Evolutionary conservation across 1,140 invertebrate species (phyloP).

Genomic region (Bacillus rossius): DNA sequence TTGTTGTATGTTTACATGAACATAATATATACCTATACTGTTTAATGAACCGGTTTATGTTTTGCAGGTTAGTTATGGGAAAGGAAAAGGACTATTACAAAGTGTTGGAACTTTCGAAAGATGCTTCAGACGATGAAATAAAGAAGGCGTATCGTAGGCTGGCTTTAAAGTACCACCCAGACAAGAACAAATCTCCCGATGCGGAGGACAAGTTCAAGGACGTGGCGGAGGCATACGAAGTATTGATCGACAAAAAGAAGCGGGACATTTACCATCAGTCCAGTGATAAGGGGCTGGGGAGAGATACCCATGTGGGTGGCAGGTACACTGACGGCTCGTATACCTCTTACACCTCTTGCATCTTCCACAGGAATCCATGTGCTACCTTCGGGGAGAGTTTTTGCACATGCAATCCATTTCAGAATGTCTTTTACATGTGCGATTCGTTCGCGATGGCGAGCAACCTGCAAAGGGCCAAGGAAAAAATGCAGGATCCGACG

Average conservation of each 20-base stretch:
- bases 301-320: conserved; percentile 49
- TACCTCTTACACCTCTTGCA: conserved; percentile 70
- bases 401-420: conserved; percentile 61
- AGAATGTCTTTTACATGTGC: conserved; percentile 56
- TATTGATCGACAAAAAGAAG: conserved; percentile 93
- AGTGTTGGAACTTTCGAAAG: conserved; percentile 80
- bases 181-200: conserved; percentile 93
- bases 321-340: conserved; percentile 45
- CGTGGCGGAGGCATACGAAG: conserved; percentile 97
- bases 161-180: conserved; percentile 97
- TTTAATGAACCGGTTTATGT: too few species aligned
- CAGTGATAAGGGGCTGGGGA: conserved; percentile 95
- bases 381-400: conserved; percentile 97
- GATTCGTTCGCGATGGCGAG: conserved; percentile 53
- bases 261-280: conserved; percentile 92
- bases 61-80: conserved; percentile 62
- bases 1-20: too few species aligned
- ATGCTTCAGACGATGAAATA: conserved; percentile 91
- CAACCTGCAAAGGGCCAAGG: conserved; percentile 52
- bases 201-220: conserved; percentile 98
- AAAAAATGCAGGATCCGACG: conserved; percentile 84
- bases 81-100: conserved; percentile 99
- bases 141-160: conserved; percentile 97
- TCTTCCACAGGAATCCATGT: conserved; percentile 83
- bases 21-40: too few species aligned